phyloP scores from a whole-genome alignment of 2,113 vertebrate genomes.

The Ovibos moschatus region DNA sequence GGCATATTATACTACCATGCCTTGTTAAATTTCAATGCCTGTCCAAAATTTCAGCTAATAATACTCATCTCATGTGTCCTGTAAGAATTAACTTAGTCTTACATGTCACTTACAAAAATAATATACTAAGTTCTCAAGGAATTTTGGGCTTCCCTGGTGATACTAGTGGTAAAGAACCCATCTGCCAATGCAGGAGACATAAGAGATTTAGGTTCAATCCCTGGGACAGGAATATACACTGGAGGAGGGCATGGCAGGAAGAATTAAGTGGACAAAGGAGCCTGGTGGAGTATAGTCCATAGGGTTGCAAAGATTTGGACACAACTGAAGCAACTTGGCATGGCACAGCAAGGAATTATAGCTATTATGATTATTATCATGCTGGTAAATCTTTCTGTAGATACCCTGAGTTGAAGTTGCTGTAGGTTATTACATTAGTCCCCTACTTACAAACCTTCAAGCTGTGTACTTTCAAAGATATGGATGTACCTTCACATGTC shows the following conservation, averaged over 20 bases:
- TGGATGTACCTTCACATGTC: not conserved
- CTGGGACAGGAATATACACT: not conserved
- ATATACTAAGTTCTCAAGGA: not conserved
- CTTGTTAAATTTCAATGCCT: not conserved
- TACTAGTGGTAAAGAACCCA: not conserved
- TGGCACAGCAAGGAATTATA: not conserved
- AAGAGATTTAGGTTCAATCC: not conserved
- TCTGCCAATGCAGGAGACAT: not conserved
- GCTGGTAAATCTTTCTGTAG: not conserved
- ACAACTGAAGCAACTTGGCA: not conserved
- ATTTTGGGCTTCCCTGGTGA: not conserved
- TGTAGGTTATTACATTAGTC: not conserved
- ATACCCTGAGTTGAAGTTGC: not conserved
- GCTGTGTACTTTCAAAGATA: not conserved
- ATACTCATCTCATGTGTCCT: not conserved
- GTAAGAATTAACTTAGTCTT: not conserved
- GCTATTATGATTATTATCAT: not conserved
- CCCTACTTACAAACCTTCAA: not conserved
- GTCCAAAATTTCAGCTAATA: not conserved
- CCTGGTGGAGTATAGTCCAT: not conserved
- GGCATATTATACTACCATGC: not conserved
- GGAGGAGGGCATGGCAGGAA: not conserved
- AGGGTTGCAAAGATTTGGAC: not conserved
- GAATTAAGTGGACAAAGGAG: not conserved
- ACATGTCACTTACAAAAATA: not conserved